Conservation (phyloP, 2,113 vertebrate genomes). For the Phodopus roborovskii region DNA sequence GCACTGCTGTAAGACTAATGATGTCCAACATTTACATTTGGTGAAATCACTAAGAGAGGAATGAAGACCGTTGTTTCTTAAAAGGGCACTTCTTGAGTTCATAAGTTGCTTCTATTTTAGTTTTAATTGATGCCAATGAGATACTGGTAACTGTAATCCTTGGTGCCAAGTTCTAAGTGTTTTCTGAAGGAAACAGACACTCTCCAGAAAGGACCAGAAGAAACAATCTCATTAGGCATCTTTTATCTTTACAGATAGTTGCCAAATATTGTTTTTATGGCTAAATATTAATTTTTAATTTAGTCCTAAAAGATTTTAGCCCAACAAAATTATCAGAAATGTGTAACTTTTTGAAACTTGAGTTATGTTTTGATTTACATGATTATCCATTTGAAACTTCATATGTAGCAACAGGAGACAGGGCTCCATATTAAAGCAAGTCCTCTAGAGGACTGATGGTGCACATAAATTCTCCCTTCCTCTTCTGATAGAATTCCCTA, state of each 20-base stretch:
- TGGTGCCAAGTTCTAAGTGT: neutral
- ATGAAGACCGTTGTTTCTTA: conserved; percentile 18
- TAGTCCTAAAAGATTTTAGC: conserved; percentile 32
- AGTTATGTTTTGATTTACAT: conserved; percentile 60
- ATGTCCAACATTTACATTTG: conserved; percentile 39
- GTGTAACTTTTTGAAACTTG: conserved; percentile 46
- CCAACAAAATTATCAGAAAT: conserved; percentile 40
- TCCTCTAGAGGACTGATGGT: conserved; percentile 14
- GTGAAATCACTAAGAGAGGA: conserved; percentile 31
- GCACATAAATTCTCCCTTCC: conserved; percentile 28
- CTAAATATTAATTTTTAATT: conserved; percentile 28
- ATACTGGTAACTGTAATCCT: neutral
- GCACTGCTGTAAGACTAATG: neutral
- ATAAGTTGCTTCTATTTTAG: neutral
- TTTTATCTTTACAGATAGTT: conserved; percentile 39
- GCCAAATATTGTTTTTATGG: conserved; percentile 18
- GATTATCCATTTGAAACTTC: conserved; percentile 36
- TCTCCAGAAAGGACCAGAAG: conserved; percentile 27
- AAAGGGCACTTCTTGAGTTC: neutral
- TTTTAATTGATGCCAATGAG: conserved; percentile 29
- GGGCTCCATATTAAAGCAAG: conserved; percentile 27
- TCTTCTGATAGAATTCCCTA: conserved; percentile 45
- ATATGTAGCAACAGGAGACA: neutral
- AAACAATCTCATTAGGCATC: conserved; percentile 15
- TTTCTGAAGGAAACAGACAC: conserved; percentile 44